Evolutionary conservation across 2,888 invertebrate species (phyloP), one percentile per base, ranked within the genome.

Genomic region (Platycnemis pennipes): DNA sequence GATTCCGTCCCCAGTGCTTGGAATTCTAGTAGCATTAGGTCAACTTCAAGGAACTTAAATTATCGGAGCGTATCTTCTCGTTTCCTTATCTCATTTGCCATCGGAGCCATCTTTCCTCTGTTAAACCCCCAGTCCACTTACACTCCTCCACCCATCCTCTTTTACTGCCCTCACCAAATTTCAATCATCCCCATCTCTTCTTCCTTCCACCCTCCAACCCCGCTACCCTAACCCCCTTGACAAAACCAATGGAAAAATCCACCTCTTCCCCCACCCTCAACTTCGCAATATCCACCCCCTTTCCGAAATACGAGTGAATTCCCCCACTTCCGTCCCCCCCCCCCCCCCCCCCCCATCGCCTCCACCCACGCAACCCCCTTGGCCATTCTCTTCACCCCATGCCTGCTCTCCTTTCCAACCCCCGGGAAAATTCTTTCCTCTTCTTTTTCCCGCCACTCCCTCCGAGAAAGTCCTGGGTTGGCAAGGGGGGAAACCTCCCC

Each of bases 71-170:
- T 53, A 8, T 3, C 53, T n/a, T 63, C n/a, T 63, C 22, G n/a
- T 63, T 63, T 63, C n/a, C 63, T 63, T n/a, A 63, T 26, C 26
- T 5, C 26, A 63, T 63, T 63, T 63, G n/a, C 26, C n/a, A 63
- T 63, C 26, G 26, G 63, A n/a, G n/a, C 63, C 49, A 49, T 88
- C 88, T 49, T 88, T 49, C 88, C 45, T 26, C n/a, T n/a, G n/a
- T n/a, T n/a, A n/a, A n/a, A n/a, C 26, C 88, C n/a, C 8, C n/a
- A 26, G n/a, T 88, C 19, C 49, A n/a, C 49, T 53, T n/a, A 46
- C 8, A 88, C 45, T n/a, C 22, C 87, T 45, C 16, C 31, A 46
- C 31, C 88, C 46, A 0, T n/a, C 7, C 31, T 53, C 88, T 4
- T 53, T 37, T 13, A 56, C 22, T 53, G 31, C 89, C 31, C 88